phyloP scores from a whole-genome alignment of 2,888 invertebrate genomes.

The Drosophila tripunctata region DNA sequence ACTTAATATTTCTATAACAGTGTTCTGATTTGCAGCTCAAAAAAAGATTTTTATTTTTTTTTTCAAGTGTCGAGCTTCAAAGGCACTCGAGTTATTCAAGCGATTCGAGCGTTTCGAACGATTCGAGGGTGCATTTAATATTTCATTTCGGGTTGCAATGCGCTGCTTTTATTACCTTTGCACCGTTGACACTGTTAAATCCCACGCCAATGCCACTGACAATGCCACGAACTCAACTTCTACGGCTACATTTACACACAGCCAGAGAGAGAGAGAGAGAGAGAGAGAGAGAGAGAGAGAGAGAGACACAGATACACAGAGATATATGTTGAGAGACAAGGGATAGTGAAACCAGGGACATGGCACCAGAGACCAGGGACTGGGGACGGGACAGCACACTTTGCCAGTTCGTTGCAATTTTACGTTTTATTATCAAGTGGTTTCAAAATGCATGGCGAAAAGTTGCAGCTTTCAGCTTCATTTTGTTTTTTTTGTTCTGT shows the following conservation, averaged over 20 bases:
- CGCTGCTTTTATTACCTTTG: conserved; percentile 74
- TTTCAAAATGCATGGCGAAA: conserved; percentile 62
- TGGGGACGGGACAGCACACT: conserved; percentile 28
- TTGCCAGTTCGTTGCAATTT: conserved; percentile 58
- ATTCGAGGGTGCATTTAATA: conserved; percentile 69
- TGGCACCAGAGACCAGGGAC: neutral
- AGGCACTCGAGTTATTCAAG: conserved; percentile 3
- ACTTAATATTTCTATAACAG: too few species aligned
- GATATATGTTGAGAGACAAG: too few species aligned
- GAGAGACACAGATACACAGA: neutral
- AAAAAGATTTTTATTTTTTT: neutral
- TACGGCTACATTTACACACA: conserved; percentile 50
- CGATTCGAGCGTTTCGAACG: conserved; percentile 4
- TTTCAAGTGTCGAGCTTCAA: neutral
- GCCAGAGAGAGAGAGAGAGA: neutral
- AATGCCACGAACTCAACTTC: conserved; percentile 35
- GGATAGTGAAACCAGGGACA: neutral
- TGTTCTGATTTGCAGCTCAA: too few species aligned
- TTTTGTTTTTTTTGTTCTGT: conserved; percentile 15
- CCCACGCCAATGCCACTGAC: conserved; percentile 63
- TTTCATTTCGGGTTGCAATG: conserved; percentile 66
- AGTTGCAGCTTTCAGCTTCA: conserved; percentile 26
- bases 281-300: too few species aligned
- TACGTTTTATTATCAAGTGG: conserved; percentile 72
- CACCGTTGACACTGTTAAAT: conserved; percentile 69